phyloP scores from a whole-genome alignment of 2,113 vertebrate genomes.

The Megatriorchis doriae region DNA sequence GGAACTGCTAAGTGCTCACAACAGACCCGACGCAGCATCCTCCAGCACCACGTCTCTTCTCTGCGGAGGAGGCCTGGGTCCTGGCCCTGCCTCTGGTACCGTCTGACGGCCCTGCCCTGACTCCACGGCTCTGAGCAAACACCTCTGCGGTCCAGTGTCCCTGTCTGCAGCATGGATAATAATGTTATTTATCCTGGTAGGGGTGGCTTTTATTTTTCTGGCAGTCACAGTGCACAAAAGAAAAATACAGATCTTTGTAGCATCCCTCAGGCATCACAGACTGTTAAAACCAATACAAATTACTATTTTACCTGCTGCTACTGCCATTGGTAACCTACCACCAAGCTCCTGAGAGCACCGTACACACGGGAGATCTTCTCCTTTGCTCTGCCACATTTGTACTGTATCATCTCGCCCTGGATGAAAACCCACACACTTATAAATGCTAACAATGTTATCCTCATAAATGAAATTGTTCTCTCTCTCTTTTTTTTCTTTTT shows the following conservation, averaged over 20 bases:
- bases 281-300: background rate
- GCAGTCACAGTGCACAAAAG: background rate
- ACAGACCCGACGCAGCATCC: rapidly evolving
- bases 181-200: background rate
- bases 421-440: background rate
- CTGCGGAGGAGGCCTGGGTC: background rate
- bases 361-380: background rate
- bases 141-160: background rate
- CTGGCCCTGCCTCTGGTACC: background rate
- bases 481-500: background rate
- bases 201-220: conserved; percentile 6
- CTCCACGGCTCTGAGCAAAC: background rate
- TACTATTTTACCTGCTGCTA: background rate
- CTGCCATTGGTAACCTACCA: background rate
- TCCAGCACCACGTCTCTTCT: background rate
- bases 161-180: background rate
- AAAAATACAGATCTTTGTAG: background rate
- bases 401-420: background rate
- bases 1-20: background rate
- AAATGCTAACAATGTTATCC: background rate
- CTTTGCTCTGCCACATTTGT: background rate
- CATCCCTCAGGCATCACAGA: background rate
- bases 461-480: background rate
- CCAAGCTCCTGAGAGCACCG: background rate
- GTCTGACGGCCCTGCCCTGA: background rate